phyloP scores from a whole-genome alignment of 1,140 invertebrate species.

The Ostrea denselamellosa region DNA sequence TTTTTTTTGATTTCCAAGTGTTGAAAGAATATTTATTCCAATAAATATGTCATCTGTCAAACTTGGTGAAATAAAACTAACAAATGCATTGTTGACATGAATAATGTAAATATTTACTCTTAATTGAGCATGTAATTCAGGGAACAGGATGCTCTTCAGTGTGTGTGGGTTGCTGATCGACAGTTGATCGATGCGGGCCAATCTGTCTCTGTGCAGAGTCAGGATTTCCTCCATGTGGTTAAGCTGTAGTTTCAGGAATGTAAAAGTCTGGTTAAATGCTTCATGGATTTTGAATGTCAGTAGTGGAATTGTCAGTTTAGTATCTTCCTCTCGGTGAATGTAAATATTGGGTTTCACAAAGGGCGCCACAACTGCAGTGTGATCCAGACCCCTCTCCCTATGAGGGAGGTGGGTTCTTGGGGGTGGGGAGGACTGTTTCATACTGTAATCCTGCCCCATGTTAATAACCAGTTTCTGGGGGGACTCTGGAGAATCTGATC shows the following conservation, averaged over 20 bases:
- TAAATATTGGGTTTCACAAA: slow-evolving; percentile 58
- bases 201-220: slow-evolving; percentile 16
- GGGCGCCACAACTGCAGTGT: slow-evolving; percentile 66
- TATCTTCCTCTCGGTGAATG: slow-evolving; percentile 64
- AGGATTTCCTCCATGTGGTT: slow-evolving; percentile 68
- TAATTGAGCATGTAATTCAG: slow-evolving; percentile 43
- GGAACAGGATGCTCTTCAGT: slow-evolving; percentile 41
- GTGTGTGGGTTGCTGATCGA: slow-evolving; percentile 19
- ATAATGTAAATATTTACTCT: slow-evolving; percentile 31
- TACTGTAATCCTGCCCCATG: slow-evolving; percentile 32
- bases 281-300: slow-evolving; percentile 72
- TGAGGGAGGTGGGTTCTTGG: slow-evolving; percentile 8
- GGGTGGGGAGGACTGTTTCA: slow-evolving; percentile 45
- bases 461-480: slow-evolving; percentile 49
- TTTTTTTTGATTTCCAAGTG: neutral
- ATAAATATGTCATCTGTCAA: neutral
- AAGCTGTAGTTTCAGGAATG: slow-evolving; percentile 66
- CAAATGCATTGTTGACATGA: neutral
- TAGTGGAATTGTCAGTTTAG: slow-evolving; percentile 70
- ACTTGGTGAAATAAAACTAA: neutral
- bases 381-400: slow-evolving; percentile 43
- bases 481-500: slow-evolving; percentile 10
- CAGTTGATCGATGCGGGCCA: slow-evolving; percentile 23
- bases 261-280: slow-evolving; percentile 71
- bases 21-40: neutral